These are phyloP conservation scores for Drosophila tsacasi DNA, from an alignment of 1,140 invertebrate species.

Conservation along the genomic window DNA sequence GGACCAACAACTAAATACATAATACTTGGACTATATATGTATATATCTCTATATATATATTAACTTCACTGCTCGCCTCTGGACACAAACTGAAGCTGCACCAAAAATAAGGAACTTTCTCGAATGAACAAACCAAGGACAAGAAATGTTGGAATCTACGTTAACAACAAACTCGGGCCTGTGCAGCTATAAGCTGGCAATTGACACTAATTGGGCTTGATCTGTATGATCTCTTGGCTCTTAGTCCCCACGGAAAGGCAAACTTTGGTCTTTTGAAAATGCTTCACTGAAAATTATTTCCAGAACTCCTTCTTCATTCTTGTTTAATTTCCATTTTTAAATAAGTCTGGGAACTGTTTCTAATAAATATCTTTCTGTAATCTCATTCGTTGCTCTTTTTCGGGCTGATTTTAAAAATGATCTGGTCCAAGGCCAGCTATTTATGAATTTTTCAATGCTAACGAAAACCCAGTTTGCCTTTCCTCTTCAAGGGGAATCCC, in stretches of 20 bases:
- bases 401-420: background rate
- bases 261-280: conserved; percentile 4
- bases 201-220: conserved; percentile 56
- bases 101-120: conserved; percentile 67
- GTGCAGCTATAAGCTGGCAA: conserved; percentile 43
- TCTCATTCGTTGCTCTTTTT: background rate
- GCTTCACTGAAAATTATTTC: background rate
- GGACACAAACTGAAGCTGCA: conserved; percentile 64
- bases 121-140: conserved; percentile 40
- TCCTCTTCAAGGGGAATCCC: background rate
- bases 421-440: background rate
- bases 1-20: conserved; percentile 83
- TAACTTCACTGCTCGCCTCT: conserved; percentile 42
- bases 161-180: conserved; percentile 50
- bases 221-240: conserved; percentile 5
- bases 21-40: conserved; percentile 74
- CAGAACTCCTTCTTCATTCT: background rate
- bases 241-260: conserved; percentile 13
- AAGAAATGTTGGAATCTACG: conserved; percentile 37
- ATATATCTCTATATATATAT: conserved; percentile 52
- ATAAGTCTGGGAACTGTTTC: background rate
- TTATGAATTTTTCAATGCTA: background rate
- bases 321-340: too few relatives aligned
- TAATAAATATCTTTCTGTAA: background rate
- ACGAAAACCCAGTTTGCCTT: conserved; percentile 15